A percentile compares a stretch with the other conserved stretches of the same genome.
These are phyloP conservation scores for Cyprinodon tularosa DNA, from an alignment of 2,113 vertebrate species.

Conservation along the genomic window DNA sequence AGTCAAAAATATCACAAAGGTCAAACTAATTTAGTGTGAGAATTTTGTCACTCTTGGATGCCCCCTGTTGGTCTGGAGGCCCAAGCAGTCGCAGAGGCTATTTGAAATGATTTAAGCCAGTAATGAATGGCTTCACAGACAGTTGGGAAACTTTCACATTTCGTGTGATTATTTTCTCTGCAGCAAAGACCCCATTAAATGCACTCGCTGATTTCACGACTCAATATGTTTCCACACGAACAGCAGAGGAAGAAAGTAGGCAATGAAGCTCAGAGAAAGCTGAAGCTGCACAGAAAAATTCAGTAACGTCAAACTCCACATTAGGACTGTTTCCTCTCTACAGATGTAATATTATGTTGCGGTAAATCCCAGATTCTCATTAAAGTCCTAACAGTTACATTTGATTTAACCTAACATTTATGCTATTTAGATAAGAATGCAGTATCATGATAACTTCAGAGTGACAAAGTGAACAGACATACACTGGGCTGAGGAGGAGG, in stretches of 20 bases:
- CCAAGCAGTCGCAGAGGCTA: not conserved
- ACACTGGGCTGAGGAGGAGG: constrained; percentile 22
- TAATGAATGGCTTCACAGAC: not conserved
- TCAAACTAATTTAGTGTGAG: not conserved
- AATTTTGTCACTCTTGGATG: not conserved
- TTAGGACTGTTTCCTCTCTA: constrained; percentile 17
- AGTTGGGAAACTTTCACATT: not conserved
- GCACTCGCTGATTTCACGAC: constrained; percentile 1
- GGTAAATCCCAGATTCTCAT: not conserved
- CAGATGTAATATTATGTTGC: constrained; percentile 3
- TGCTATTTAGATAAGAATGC: constrained; percentile 19
- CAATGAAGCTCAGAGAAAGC: constrained; percentile 11
- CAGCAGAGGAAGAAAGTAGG: constrained; percentile 12
- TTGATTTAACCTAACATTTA: constrained; percentile 27
- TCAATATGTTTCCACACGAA: constrained; percentile 10
- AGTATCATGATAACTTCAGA: constrained; percentile 17
- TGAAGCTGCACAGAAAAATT: not conserved
- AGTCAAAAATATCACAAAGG: too few species aligned
- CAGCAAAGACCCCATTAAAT: constrained; percentile 48
- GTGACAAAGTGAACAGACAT: constrained; percentile 15
- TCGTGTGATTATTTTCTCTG: not conserved
- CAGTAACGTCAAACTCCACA: constrained; percentile 11
- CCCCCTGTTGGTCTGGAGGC: not conserved
- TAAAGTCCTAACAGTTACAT: not conserved
- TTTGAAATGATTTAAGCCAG: not conserved